Evolutionary conservation across 1,140 invertebrate species (phyloP), one percentile per base, ranked within the genome.

Genomic region (Hyphantria cunea): DNA sequence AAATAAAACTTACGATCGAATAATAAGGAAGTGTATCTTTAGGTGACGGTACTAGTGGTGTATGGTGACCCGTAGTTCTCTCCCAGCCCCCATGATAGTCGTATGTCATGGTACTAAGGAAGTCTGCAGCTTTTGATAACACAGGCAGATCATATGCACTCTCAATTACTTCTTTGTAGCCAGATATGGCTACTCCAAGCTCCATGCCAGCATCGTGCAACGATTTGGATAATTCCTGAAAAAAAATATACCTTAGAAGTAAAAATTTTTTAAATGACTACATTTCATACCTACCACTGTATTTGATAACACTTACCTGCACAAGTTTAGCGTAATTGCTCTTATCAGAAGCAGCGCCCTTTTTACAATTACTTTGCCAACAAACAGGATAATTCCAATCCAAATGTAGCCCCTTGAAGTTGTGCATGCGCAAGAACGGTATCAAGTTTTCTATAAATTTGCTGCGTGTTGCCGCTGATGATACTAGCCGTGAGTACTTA

Each of bases 331-430:
- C 93, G 64, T 96, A 96, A 74, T 96, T 96, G 0, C 93, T 91
- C 77, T 93, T 95, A 74, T 98, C 97, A 0, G 93, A 93, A 0
- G 92, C 91, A 0, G 95, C 94, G 6, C 96, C 96, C 64, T 94
- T 95, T 12, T 94, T 94, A 79, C 97, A 98, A 75, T 97, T 95
- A 74, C 95, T 96, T 70, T 98, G 96, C 96, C 96, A 97, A 70
- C 97, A 98, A 45, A 95, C 95, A 0, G 97, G 97, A 82, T 97
- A 98, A 78, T 97, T 97, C 97, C 97, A 98, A 68, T 98, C 97
- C 3, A 98, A 72, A 65, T 97, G 96, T 0, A 98, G 80, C 12
- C 97, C 97, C 60, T 95, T 92, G 76, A 98, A 98, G 32, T 94
- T 94, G 66, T 96, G 92, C 53, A 93, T 92, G 10, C 93, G 92